A percentile compares a stretch with the other conserved stretches of the same genome.
Conservation (phyloP, 2,888 invertebrate genomes). For the Drosophila planitibia region DNA sequence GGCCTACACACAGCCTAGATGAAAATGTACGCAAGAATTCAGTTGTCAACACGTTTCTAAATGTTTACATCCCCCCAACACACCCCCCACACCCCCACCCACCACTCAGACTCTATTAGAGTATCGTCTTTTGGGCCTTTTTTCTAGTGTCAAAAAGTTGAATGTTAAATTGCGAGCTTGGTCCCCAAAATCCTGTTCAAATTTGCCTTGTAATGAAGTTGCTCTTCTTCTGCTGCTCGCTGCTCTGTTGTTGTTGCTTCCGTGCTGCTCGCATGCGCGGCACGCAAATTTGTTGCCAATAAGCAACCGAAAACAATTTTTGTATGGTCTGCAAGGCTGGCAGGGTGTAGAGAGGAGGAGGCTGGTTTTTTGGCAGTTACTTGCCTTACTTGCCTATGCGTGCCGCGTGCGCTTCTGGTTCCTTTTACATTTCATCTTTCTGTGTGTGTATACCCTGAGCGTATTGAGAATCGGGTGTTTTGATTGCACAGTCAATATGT, state of each 20-base stretch:
- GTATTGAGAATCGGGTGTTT: background rate
- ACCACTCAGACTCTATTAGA: constrained; percentile 35
- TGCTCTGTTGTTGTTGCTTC: background rate
- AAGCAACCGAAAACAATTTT: constrained; percentile 78
- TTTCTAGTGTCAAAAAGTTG: constrained; percentile 5
- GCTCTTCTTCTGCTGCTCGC: constrained; percentile 11
- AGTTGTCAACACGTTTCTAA: constrained; percentile 65
- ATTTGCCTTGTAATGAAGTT: constrained; percentile 64
- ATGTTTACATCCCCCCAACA: background rate
- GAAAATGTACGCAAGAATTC: constrained; percentile 43
- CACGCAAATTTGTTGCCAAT: constrained; percentile 80
- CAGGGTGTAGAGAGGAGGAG: background rate
- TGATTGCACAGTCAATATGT: background rate
- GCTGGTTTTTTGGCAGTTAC: constrained; percentile 4
- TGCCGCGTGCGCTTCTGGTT: constrained; percentile 60
- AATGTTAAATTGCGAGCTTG: constrained; percentile 14
- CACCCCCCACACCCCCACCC: background rate
- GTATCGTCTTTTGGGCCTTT: constrained; percentile 9
- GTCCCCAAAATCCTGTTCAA: constrained; percentile 43
- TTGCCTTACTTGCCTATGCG: constrained; percentile 65
- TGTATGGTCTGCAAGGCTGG: constrained; percentile 47
- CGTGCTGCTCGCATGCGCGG: constrained; percentile 54
- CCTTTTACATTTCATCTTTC: constrained; percentile 42
- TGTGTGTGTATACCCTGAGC: constrained; percentile 13
- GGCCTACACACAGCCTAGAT: constrained; percentile 18